phyloP scores from a whole-genome alignment of 1,140 invertebrate genomes.

The Brachionus rubens region DNA sequence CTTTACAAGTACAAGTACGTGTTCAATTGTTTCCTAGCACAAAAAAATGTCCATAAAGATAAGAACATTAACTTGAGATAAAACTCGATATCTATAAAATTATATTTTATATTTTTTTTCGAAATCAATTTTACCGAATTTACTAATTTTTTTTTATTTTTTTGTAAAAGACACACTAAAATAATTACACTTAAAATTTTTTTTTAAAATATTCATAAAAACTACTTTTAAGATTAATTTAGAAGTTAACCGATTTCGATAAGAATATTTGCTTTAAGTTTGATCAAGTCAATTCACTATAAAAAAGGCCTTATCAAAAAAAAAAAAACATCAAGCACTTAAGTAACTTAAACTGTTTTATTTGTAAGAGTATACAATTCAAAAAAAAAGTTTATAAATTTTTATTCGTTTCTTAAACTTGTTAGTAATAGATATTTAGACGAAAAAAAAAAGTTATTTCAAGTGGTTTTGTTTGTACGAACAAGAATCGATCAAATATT shows the following conservation, averaged over 20 bases:
- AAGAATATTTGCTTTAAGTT: conserved; percentile 41
- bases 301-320: background rate
- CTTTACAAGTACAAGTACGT: too few relatives aligned
- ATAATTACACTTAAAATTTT: conserved; percentile 20
- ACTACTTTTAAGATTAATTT: conserved; percentile 40
- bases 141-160: too few relatives aligned
- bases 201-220: conserved; percentile 24
- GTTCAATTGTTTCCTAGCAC: background rate
- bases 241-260: conserved; percentile 36
- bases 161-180: too few relatives aligned
- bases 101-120: too few relatives aligned
- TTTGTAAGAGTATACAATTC: background rate
- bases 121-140: conserved; percentile 32
- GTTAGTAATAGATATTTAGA: conserved; percentile 36
- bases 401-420: background rate
- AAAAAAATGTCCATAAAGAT: conserved; percentile 1
- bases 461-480: conserved; percentile 37
- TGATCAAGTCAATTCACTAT: conserved; percentile 3
- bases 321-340: conserved; percentile 38
- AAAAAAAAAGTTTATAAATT: background rate
- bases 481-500: conserved; percentile 20
- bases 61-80: conserved; percentile 1
- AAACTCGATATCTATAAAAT: too few relatives aligned
- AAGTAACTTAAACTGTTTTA: conserved; percentile 35
- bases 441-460: conserved; percentile 44